These are phyloP conservation scores for Rhabdomys pumilio DNA, from an alignment of 2,797 vertebrate genomes.

Conservation along the genomic window DNA sequence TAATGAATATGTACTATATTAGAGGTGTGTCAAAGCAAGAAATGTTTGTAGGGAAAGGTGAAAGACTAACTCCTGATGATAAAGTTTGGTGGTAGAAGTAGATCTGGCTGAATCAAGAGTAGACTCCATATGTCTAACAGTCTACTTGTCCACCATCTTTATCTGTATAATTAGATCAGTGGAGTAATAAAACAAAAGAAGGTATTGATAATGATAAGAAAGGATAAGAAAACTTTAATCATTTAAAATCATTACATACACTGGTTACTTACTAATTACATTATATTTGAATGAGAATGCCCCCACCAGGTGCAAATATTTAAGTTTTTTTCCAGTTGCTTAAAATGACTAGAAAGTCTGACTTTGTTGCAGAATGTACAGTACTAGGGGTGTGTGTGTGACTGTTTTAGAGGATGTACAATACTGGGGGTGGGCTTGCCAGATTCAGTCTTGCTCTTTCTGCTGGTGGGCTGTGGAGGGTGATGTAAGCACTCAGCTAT, in stretches of 20 bases:
- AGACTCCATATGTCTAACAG: neutral
- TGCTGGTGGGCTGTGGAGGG: neutral
- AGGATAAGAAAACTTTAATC: neutral
- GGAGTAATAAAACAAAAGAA: neutral
- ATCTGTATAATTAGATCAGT: neutral
- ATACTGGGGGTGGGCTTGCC: neutral
- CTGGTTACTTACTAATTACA: too few species aligned
- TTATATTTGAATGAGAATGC: too few species aligned
- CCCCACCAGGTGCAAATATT: neutral
- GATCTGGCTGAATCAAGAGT: neutral
- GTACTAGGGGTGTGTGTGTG: too few species aligned
- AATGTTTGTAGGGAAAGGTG: neutral
- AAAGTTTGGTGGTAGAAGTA: neutral
- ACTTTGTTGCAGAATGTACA: neutral
- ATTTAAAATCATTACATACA: neutral
- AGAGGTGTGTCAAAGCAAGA: rapidly evolving
- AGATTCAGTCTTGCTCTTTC: neutral
- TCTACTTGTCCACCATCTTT: neutral
- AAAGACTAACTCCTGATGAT: neutral
- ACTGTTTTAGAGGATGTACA: too few species aligned
- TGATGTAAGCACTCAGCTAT: too few species aligned
- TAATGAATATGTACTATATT: neutral
- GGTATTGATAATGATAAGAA: neutral
- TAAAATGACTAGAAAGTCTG: too few species aligned
- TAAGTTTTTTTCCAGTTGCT: neutral